These are phyloP conservation scores for Heliconius hortense DNA, from an alignment of 2,888 invertebrate species.

Conservation along the genomic window DNA sequence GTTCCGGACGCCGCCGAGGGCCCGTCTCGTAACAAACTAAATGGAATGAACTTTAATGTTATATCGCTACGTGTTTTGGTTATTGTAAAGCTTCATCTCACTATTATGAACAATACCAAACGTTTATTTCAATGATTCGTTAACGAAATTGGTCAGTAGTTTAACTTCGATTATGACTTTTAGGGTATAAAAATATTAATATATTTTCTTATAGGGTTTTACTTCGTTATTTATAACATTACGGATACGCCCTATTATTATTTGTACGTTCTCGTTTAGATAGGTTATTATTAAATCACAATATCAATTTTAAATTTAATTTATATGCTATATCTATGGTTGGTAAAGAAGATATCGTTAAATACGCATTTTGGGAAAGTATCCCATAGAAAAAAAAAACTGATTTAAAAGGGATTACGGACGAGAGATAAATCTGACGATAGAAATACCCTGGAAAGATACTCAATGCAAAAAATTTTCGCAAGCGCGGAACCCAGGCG, in stretches of 20 bases:
- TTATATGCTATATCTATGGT: slow-evolving; percentile 58
- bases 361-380: slow-evolving; percentile 19
- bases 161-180: slow-evolving; percentile 67
- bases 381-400: slow-evolving; percentile 5
- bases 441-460: slow-evolving; percentile 11
- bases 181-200: slow-evolving; percentile 77
- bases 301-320: slow-evolving; percentile 61
- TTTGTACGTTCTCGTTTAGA: slow-evolving; percentile 77
- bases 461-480: slow-evolving; percentile 20
- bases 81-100: slow-evolving; percentile 66
- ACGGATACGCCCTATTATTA: slow-evolving; percentile 68
- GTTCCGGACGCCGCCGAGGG: slow-evolving; percentile 47
- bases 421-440: slow-evolving; percentile 5
- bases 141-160: slow-evolving; percentile 65
- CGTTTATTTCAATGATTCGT: slow-evolving; percentile 46
- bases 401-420: background rate
- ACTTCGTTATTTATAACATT: slow-evolving; percentile 59
- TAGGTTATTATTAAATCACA: slow-evolving; percentile 68
- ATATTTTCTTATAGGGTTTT: slow-evolving; percentile 59
- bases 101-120: slow-evolving; percentile 57
- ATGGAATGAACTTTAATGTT: slow-evolving; percentile 64
- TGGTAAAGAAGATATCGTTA: slow-evolving; percentile 48
- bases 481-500: slow-evolving; percentile 17
- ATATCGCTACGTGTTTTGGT: slow-evolving; percentile 60
- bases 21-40: slow-evolving; percentile 54